Conservation (phyloP, 2,797 vertebrate species). For the Sebastes hubbsi region DNA sequence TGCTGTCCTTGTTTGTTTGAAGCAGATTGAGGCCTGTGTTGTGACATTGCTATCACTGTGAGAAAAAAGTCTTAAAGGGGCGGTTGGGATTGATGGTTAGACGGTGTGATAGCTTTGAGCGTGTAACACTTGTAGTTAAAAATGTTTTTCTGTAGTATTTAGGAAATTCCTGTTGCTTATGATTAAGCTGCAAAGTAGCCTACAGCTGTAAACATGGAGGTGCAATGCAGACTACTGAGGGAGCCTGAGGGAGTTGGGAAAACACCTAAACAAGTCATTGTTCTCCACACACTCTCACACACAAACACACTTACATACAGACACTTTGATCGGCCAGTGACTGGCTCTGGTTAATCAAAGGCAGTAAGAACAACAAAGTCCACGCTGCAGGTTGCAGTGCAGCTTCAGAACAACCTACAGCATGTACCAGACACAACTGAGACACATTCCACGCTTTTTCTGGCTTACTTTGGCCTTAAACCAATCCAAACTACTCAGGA, state of each 20-base stretch:
- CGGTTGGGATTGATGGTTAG: no score
- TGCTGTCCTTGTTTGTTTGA: neutral
- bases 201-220: neutral
- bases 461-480: neutral
- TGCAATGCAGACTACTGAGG: neutral
- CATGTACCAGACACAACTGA: neutral
- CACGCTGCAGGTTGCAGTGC: conserved; percentile 44
- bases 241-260: neutral
- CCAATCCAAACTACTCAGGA: neutral
- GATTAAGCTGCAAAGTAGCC: neutral
- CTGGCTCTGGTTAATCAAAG: conserved; percentile 42
- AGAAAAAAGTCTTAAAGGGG: neutral
- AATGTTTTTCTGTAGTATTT: neutral
- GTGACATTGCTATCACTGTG: neutral
- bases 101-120: neutral
- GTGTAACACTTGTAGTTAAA: no score
- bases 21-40: neutral
- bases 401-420: conserved; percentile 42
- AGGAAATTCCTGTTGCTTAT: neutral
- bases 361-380: conserved; percentile 46
- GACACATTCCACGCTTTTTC: neutral
- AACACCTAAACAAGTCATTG: neutral
- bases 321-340: conserved; percentile 10
- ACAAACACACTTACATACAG: neutral
- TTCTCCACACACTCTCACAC: neutral